These are phyloP conservation scores for Epicampocera succincta DNA, from an alignment of 2,888 invertebrate genomes.

Conservation along the genomic window DNA sequence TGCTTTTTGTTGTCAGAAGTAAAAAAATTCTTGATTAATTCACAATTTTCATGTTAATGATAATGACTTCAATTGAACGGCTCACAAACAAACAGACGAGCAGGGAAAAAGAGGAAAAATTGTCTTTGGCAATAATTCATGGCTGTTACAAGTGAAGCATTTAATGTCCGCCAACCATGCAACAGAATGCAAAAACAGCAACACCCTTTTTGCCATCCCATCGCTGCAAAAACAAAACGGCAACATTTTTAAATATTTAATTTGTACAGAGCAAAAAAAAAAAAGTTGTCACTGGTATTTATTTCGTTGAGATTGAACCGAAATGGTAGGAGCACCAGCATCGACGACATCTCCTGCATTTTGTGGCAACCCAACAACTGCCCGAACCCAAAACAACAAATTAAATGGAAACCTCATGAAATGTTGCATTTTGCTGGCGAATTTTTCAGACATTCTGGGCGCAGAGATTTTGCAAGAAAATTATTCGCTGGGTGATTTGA, in stretches of 20 bases:
- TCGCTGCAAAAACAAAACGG: slow-evolving; percentile 6
- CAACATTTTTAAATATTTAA: slow-evolving; percentile 57
- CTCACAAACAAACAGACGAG: background rate
- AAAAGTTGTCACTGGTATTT: slow-evolving; percentile 38
- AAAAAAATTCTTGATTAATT: slow-evolving; percentile 68
- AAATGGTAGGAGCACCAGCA: slow-evolving; percentile 39
- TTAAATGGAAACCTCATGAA: background rate
- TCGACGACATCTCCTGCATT: slow-evolving; percentile 2
- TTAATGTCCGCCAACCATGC: slow-evolving; percentile 66
- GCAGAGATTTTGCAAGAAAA: background rate
- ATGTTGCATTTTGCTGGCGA: background rate
- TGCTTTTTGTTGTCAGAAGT: slow-evolving; percentile 17
- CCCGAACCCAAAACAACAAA: no score
- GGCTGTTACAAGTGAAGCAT: slow-evolving; percentile 67
- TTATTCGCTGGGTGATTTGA: no score
- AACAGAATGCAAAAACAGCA: slow-evolving; percentile 55
- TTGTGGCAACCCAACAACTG: background rate
- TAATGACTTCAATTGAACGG: slow-evolving; percentile 62
- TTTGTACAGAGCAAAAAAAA: slow-evolving; percentile 17
- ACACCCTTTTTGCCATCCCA: slow-evolving; percentile 61
- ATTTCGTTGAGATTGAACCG: slow-evolving; percentile 26
- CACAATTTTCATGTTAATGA: slow-evolving; percentile 68
- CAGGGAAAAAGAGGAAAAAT: slow-evolving; percentile 1
- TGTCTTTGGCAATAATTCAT: slow-evolving; percentile 58
- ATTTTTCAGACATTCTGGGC: background rate